Evolutionary conservation across 2,113 vertebrate genomes (phyloP).

Genomic region (Stomatorhinus ivindoensis): DNA sequence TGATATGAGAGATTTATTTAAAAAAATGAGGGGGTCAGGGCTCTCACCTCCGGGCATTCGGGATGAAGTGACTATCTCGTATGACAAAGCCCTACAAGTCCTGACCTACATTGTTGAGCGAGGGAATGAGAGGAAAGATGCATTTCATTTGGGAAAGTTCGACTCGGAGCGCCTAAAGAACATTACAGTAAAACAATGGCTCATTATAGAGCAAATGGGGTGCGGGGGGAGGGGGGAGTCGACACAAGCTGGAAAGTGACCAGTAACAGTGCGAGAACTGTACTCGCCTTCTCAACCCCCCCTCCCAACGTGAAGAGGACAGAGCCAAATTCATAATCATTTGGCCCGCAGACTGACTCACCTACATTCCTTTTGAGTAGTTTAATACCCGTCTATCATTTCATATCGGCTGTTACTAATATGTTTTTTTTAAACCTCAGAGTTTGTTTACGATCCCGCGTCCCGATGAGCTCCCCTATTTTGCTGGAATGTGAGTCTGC

Average conservation of each 20-base stretch:
- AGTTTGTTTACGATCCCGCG: background rate
- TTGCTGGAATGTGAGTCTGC: background rate
- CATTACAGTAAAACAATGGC: background rate
- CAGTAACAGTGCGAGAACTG: background rate
- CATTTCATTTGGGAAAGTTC: constrained; percentile 2
- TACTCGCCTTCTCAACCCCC: background rate
- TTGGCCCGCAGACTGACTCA: background rate
- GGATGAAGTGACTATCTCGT: background rate
- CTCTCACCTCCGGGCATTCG: background rate
- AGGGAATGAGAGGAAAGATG: background rate
- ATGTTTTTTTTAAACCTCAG: background rate
- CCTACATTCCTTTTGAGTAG: background rate
- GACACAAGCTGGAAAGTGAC: background rate
- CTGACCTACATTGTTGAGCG: constrained; percentile 11
- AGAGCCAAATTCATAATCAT: background rate
- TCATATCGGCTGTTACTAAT: background rate
- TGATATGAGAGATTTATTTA: background rate
- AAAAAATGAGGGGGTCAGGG: background rate
- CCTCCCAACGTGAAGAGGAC: background rate
- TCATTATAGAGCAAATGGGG: background rate
- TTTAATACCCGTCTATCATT: background rate
- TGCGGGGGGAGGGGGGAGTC: background rate
- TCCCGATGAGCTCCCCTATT: background rate
- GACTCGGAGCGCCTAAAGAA: background rate
- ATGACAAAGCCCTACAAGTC: background rate